These are phyloP conservation scores for Esox niger DNA, from an alignment of 2,113 vertebrate genomes.

Conservation along the genomic window DNA sequence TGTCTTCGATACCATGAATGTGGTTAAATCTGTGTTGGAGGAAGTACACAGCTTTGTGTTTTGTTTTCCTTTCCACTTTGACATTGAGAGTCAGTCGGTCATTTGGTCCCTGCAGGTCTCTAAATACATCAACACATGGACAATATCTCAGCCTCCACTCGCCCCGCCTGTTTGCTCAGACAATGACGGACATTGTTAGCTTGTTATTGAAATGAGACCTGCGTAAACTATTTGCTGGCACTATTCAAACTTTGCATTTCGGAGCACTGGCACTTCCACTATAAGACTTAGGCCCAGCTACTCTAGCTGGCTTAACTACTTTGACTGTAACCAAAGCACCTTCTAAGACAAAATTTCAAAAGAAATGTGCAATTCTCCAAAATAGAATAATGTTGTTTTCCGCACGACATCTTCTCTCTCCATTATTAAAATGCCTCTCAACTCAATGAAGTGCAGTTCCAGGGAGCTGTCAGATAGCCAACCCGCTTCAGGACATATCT, in stretches of 20 bases:
- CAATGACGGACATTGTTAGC: constrained; percentile 53
- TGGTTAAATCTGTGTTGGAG: constrained; percentile 15
- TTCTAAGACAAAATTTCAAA: too few relatives aligned
- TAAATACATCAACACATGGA: constrained; percentile 54
- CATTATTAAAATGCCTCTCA: background rate
- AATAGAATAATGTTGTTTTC: background rate
- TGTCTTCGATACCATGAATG: background rate
- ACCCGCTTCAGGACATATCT: constrained; percentile 12
- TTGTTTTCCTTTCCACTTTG: constrained; percentile 53
- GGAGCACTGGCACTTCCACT: background rate
- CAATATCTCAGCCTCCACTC: constrained; percentile 35
- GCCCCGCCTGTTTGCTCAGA: constrained; percentile 25
- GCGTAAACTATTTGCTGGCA: constrained; percentile 32
- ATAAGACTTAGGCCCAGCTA: background rate
- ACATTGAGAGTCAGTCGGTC: constrained; percentile 46
- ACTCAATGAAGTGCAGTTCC: background rate
- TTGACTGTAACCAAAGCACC: too few relatives aligned
- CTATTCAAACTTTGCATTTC: background rate
- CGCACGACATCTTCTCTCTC: background rate
- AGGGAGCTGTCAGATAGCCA: constrained; percentile 13
- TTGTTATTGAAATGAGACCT: constrained; percentile 57
- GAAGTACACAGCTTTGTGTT: constrained; percentile 67
- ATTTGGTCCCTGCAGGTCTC: constrained; percentile 43
- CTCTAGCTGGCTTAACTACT: background rate
- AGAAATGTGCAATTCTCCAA: background rate